Evolutionary conservation across 2,888 invertebrate genomes (phyloP), one percentile per base, ranked within the genome.

Genomic region (Trissoscelio sp.): DNA sequence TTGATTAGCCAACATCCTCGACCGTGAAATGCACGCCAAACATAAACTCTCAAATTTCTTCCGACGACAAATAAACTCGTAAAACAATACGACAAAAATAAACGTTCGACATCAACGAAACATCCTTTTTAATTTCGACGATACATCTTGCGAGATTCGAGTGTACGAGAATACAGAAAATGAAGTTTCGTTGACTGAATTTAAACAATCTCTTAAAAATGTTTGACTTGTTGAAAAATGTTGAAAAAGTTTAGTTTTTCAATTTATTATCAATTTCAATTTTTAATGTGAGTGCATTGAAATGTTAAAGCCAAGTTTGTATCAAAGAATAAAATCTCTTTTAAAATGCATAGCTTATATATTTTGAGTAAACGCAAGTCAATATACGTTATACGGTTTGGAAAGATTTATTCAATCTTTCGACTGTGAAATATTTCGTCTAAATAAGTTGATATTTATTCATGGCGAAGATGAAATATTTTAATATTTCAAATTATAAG

Each of bases 1-100:
- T 80, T 82, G 69, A 82, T 75, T 83, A 77, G 82, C 74, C 79
- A 85, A 83, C 83, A 83, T 78, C 60, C 67, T 79, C 77, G 80
- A 66, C 82, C 80, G 69, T 83, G 80, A 82, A 83, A 80, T 83
- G 44, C 60, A 81, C 79, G 24, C 42, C 80, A 70, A 80, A 74
- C 66, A 48, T 46, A 57, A 53, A 70, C n/a, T n/a, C 72, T 75
- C 12, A 34, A 64, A 24, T 70, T 64, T 48, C 44, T 34, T 39
- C 22, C 24, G 28, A 16, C 14, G 44, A 7, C 51, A 9, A 12
- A 39, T 58, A 51, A 48, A 58, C 58, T 57, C 53, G 42, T 7
- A 14, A 42, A 24, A 34, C 42, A 28, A 58, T 39, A 14, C 20
- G 18, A 66, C 39, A 14, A 22, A 20, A 39, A 22, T 24, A 34